Evolutionary conservation across 2,797 vertebrate species (phyloP).

Genomic region (Neoniphon sammara): DNA sequence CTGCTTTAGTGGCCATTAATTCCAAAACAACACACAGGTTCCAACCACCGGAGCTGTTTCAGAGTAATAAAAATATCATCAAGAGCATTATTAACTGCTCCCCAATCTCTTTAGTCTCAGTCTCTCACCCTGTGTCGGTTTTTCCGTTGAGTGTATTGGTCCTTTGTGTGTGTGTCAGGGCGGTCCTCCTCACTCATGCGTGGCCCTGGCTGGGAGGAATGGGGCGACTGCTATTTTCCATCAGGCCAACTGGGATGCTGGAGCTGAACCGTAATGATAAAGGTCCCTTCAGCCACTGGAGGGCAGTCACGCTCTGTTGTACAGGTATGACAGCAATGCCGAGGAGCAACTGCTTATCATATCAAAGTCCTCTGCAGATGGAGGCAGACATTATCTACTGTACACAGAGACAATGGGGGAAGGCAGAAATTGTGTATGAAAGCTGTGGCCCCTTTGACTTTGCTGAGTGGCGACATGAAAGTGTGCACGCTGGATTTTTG

Average conservation of each 20-base stretch:
- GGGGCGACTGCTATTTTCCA: slow-evolving; percentile 57
- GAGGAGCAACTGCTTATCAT: too few species aligned
- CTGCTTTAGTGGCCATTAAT: neutral
- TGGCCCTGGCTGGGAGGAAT: slow-evolving; percentile 48
- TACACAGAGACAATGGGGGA: neutral
- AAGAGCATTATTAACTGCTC: slow-evolving; percentile 22
- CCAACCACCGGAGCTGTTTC: neutral
- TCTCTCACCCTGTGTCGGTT: slow-evolving; percentile 38
- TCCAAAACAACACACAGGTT: slow-evolving; percentile 5
- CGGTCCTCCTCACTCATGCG: slow-evolving; percentile 51
- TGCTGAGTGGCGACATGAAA: neutral
- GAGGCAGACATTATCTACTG: neutral
- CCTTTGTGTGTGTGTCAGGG: slow-evolving; percentile 49
- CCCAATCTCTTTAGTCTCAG: slow-evolving; percentile 14
- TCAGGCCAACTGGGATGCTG: neutral
- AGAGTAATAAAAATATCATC: slow-evolving; percentile 10
- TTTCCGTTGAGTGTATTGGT: slow-evolving; percentile 54
- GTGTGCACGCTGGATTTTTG: neutral
- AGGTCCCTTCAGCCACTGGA: slow-evolving; percentile 58
- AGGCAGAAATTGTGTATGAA: neutral
- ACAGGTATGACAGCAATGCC: neutral
- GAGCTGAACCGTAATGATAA: slow-evolving; percentile 12
- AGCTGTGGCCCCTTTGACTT: too few species aligned
- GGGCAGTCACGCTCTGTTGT: slow-evolving; percentile 62
- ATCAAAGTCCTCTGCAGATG: neutral